A percentile compares a stretch with the other conserved stretches of the same genome.
These are phyloP conservation scores for Eupithecia abbreviata DNA, from an alignment of 2,888 invertebrate species.

Conservation along the genomic window DNA sequence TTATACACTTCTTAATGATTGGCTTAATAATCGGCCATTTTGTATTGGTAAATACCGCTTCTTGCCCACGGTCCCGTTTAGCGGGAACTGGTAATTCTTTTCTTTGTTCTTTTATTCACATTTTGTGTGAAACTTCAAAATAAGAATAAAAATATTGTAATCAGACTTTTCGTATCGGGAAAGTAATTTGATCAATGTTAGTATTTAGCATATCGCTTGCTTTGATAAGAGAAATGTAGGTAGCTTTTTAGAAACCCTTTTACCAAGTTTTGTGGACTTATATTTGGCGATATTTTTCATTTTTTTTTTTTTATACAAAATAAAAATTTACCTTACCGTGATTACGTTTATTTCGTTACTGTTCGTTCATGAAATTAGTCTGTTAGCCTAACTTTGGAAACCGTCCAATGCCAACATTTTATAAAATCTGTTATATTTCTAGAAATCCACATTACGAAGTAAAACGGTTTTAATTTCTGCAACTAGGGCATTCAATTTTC, in stretches of 20 bases:
- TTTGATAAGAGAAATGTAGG: not conserved
- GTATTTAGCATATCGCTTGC: not conserved
- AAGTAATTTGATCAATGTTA: not conserved
- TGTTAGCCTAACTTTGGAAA: not conserved
- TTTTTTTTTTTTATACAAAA: not conserved
- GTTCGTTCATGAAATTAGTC: not conserved
- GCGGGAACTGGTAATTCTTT: not conserved
- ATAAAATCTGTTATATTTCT: not conserved
- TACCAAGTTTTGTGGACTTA: conserved; percentile 20
- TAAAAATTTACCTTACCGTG: not conserved
- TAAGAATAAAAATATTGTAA: not conserved
- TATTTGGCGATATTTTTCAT: not conserved
- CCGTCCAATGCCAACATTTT: not conserved
- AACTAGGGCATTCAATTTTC: conserved; percentile 33
- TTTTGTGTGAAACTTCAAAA: not conserved
- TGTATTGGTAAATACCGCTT: conserved; percentile 4
- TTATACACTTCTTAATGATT: not conserved
- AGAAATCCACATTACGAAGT: not conserved
- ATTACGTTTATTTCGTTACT: not conserved
- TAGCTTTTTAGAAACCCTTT: conserved; percentile 27
- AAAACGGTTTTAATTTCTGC: conserved; percentile 16
- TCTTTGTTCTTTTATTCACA: not conserved
- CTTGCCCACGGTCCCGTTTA: too few species aligned
- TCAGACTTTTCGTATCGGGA: not conserved
- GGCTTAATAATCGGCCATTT: conserved; percentile 13